phyloP scores from a whole-genome alignment of 2,888 invertebrate genomes.

The Erebia epiphron region DNA sequence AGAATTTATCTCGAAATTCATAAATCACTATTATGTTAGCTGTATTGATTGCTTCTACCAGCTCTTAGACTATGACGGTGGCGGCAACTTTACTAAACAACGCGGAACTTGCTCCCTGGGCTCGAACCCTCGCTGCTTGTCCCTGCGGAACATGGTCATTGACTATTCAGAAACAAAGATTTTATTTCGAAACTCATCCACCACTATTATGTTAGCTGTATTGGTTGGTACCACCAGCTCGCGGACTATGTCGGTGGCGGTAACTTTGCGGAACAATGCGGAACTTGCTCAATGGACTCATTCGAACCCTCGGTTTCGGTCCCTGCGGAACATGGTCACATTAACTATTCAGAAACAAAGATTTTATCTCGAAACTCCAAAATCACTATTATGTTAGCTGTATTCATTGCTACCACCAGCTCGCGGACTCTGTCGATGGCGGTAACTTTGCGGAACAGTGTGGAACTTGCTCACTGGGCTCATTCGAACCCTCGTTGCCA shows the following conservation, averaged over 20 bases:
- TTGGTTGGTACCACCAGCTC: not conserved
- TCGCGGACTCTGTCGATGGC: conserved; percentile 14
- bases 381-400: not conserved
- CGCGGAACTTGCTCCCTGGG: conserved; percentile 32
- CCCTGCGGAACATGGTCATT: conserved; percentile 19
- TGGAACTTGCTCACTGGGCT: conserved; percentile 32
- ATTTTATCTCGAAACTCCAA: conserved; percentile 18
- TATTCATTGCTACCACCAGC: not conserved
- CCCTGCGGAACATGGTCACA: conserved; percentile 17
- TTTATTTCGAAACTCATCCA: conserved; percentile 18
- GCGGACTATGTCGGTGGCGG: conserved; percentile 18
- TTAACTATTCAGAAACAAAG: conserved; percentile 26
- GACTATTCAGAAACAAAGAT: conserved; percentile 26
- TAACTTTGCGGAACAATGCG: conserved; percentile 32
- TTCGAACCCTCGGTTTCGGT: conserved; percentile 25
- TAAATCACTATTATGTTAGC: not conserved
- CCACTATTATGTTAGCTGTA: not conserved
- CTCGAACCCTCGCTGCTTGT: conserved; percentile 25
- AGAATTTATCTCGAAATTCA: conserved; percentile 20
- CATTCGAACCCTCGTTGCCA: conserved; percentile 27
- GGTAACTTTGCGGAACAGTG: conserved; percentile 33
- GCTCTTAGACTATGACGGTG: conserved; percentile 5
- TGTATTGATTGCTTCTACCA: not conserved
- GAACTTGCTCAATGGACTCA: conserved; percentile 31
- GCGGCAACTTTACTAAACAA: conserved; percentile 33